Evolutionary conservation across 2,888 invertebrate genomes (phyloP).

Genomic region (Junonia oenone): DNA sequence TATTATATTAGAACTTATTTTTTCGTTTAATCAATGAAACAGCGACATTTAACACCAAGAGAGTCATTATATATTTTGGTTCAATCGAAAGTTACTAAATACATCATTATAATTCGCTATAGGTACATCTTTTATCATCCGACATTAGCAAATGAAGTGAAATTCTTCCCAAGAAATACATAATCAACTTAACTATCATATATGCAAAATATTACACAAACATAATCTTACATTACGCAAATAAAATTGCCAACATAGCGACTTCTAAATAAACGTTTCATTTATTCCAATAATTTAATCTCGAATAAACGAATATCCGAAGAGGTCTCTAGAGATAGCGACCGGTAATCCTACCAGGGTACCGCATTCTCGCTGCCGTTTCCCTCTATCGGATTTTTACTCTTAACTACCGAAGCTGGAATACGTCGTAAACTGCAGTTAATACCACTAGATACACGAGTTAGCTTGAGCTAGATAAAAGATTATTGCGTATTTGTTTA

Average conservation of each 20-base stretch:
- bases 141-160: too few species aligned
- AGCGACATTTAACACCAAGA: too few species aligned
- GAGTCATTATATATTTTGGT: too few species aligned
- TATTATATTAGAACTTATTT: too few species aligned
- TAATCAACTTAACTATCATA: too few species aligned
- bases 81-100: too few species aligned
- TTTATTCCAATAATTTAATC: neutral
- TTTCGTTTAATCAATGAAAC: too few species aligned
- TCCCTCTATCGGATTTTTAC: constrained; percentile 1
- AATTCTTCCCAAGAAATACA: too few species aligned
- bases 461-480: neutral
- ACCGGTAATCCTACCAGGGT: neutral
- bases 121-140: too few species aligned
- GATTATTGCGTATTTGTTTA: neutral
- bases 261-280: neutral
- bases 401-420: neutral
- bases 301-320: neutral
- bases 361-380: neutral
- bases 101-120: too few species aligned
- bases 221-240: too few species aligned
- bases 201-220: neutral
- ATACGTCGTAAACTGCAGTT: neutral
- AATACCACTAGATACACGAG: neutral
- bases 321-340: neutral
- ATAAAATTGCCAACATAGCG: neutral